A percentile compares a stretch with the other conserved stretches of the same genome.
phyloP scores from a whole-genome alignment of 2,888 invertebrate species.

The Acleris laterana region DNA sequence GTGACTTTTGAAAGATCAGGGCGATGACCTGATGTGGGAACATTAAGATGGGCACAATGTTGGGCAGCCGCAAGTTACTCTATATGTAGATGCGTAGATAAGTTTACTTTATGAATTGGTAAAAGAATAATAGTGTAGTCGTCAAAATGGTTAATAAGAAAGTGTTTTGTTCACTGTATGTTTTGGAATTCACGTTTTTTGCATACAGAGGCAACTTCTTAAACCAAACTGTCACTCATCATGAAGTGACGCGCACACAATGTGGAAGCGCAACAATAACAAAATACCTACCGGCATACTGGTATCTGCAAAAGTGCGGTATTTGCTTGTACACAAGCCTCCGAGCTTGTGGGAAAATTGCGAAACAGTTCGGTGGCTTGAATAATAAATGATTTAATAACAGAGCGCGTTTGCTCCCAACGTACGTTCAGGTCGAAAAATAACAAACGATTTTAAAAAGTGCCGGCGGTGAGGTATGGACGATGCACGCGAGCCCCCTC shows the following conservation, averaged over 20 bases:
- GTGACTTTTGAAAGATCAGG: constrained; percentile 34
- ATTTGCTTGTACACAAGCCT: constrained; percentile 36
- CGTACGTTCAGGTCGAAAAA: constrained; percentile 76
- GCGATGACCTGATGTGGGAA: constrained; percentile 34
- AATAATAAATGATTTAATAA: constrained; percentile 85
- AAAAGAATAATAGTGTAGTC: no score
- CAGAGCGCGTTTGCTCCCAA: constrained; percentile 79
- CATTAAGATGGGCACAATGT: constrained; percentile 1
- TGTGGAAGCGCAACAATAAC: constrained; percentile 33
- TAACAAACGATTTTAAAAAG: constrained; percentile 79
- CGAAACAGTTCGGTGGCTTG: constrained; percentile 81
- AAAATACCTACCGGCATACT: constrained; percentile 16
- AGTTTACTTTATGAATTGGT: no score
- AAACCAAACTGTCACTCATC: constrained; percentile 7
- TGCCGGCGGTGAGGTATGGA: constrained; percentile 58
- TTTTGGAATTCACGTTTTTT: no score
- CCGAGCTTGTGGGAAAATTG: constrained; percentile 76
- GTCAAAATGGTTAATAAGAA: no score
- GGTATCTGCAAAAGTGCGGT: constrained; percentile 19
- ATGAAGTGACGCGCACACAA: constrained; percentile 19
- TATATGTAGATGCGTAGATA: no score
- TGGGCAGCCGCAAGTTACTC: no score
- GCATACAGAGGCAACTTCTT: not conserved
- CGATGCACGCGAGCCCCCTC: constrained; percentile 35
- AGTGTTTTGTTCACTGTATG: no score